Base-by-base conservation (phyloP, 1,140 invertebrate species). In the Scaptomyza hsui region DNA sequence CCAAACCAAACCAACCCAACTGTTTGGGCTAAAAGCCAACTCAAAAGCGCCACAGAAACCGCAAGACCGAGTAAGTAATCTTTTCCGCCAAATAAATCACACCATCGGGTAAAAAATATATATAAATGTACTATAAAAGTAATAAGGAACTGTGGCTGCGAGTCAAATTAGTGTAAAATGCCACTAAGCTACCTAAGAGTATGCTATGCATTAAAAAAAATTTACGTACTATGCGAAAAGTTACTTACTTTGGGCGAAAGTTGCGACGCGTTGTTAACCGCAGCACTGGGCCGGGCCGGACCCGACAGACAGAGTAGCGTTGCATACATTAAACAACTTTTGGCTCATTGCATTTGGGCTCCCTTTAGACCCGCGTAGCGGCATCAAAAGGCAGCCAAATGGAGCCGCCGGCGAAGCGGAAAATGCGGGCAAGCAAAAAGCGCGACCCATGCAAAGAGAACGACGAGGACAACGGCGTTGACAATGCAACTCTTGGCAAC, bases 261-360 rank as follows among this genome's bases (percentile, higher is more conserved):
- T 88, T 88, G 78, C 82, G 75, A 82, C 75, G 82, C 81, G 77
- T 69, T 86, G 82, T 86, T 86, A 88, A 88, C 82, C 82, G 74
- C 82, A 82, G 59, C 47, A 21, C 74, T 56, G 57, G 29, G 21
- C 60, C 35, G 32, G 75, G 52, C 56, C 29, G 26, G 7, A 6
- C 26, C 7, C 26, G 57, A 32, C 18, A 37, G 57, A 16, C 29
- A 19, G 48, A 73, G 49, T 32, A 71, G 71, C 83, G 81, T 69
- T 88, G 86, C 81, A 89, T 89, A 89, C 86, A 89, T 89, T 89
- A 89, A 89, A 81, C 86, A 89, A 89, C 86, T 89, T 89, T 89
- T 86, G 86, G 86, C 86, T 89, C 78, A 89, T 89, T 89, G 86
- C 86, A 82, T 79, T 89, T 71, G 59, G 75, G n/a, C n/a, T n/a